These are phyloP conservation scores for Arion vulgaris DNA, from an alignment of 1,140 invertebrate genomes.

Conservation along the genomic window DNA sequence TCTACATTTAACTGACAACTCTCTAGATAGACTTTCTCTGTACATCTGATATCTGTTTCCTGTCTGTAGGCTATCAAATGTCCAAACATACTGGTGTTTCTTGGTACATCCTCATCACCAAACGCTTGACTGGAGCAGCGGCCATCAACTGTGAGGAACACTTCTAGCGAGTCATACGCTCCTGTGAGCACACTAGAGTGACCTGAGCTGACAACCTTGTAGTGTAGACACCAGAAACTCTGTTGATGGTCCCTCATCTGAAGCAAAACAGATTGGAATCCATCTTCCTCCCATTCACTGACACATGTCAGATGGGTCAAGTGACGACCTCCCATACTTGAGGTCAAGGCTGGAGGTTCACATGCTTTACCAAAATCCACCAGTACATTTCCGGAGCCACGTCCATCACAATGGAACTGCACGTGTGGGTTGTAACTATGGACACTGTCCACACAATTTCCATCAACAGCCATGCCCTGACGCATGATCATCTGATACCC, in stretches of 20 bases:
- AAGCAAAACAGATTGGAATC: not conserved
- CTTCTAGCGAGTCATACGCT: not conserved
- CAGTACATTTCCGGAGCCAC: not conserved
- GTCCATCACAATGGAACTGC: slow-evolving; percentile 16
- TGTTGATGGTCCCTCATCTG: not conserved
- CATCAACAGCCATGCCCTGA: not conserved
- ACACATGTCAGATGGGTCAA: not conserved
- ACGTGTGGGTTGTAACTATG: not conserved
- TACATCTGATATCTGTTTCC: not conserved
- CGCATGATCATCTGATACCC: slow-evolving; percentile 12
- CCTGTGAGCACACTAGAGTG: not conserved
- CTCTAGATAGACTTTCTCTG: not conserved
- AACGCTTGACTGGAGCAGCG: not conserved
- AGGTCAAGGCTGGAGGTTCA: not conserved
- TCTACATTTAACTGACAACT: not conserved
- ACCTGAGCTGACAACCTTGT: not conserved
- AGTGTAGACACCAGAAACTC: slow-evolving; percentile 19
- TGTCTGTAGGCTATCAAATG: not conserved
- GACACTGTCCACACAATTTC: not conserved
- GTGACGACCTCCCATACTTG: not conserved
- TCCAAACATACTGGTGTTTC: slow-evolving; percentile 9
- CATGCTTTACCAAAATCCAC: slow-evolving; percentile 2
- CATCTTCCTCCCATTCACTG: not conserved
- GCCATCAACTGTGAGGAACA: slow-evolving; percentile 12
- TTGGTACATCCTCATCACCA: not conserved